phyloP scores from a whole-genome alignment of 1,140 invertebrate species.

The Drosophila tropicalis region DNA sequence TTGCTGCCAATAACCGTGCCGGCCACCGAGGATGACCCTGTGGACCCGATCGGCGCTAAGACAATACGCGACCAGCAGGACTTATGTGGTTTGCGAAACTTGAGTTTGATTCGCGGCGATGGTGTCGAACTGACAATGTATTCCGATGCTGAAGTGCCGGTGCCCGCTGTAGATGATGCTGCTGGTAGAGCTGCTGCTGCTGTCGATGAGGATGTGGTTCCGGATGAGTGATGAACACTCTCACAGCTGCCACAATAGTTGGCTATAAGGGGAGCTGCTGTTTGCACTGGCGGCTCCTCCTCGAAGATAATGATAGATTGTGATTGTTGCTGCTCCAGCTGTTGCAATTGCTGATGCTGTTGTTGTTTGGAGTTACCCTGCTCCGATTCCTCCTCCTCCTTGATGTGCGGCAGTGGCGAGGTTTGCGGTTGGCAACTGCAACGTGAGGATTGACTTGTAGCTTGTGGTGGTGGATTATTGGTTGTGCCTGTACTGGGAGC shows the following conservation, averaged over 20 bases:
- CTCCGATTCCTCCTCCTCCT: constrained; percentile 86
- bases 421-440: constrained; percentile 78
- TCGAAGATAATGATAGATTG: constrained; percentile 63
- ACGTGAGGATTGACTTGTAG: constrained; percentile 74
- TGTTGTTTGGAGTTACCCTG: constrained; percentile 83
- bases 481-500: constrained; percentile 18
- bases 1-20: constrained; percentile 76
- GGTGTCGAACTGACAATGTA: constrained; percentile 73
- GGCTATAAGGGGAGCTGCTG: constrained; percentile 22
- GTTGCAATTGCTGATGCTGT: constrained; percentile 32
- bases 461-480: constrained; percentile 82
- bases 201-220: constrained; percentile 58
- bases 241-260: constrained; percentile 75
- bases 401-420: constrained; percentile 85
- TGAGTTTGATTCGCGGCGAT: constrained; percentile 79
- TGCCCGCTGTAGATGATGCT: constrained; percentile 22
- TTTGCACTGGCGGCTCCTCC: constrained; percentile 44
- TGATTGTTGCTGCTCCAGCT: constrained; percentile 32
- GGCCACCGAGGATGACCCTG: constrained; percentile 52
- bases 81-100: constrained; percentile 81
- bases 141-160: constrained; percentile 24
- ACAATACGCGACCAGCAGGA: constrained; percentile 78
- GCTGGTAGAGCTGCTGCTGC: constrained; percentile 20
- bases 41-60: constrained; percentile 68
- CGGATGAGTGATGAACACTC: constrained; percentile 72